These are phyloP conservation scores for Luffia ferchaultella DNA, from an alignment of 2,888 invertebrate species.

Conservation along the genomic window DNA sequence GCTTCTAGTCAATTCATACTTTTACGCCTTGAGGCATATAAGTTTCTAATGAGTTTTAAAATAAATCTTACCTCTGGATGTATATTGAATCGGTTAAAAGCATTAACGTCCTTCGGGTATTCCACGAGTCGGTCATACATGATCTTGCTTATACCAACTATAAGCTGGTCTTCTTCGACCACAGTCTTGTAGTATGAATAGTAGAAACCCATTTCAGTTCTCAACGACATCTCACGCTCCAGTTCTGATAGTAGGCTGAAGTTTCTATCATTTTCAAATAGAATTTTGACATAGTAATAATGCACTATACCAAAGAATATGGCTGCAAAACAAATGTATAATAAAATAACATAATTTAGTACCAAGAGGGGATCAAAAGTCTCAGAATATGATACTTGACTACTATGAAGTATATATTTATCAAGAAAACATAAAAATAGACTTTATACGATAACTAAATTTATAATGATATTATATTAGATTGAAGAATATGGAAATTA, in stretches of 20 bases:
- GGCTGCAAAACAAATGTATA: too few species aligned
- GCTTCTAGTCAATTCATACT: too few species aligned
- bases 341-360: too few species aligned
- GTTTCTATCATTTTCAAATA: slow-evolving; percentile 86
- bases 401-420: too few species aligned
- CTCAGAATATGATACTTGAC: too few species aligned
- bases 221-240: slow-evolving; percentile 85
- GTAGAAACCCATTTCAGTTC: slow-evolving; percentile 90
- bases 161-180: slow-evolving; percentile 70
- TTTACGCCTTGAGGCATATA: too few species aligned
- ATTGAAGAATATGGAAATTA: too few species aligned
- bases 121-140: slow-evolving; percentile 81
- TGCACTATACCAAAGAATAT: slow-evolving; percentile 66
- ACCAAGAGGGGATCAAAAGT: too few species aligned
- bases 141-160: slow-evolving; percentile 68
- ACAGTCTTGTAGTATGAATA: slow-evolving; percentile 89
- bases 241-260: slow-evolving; percentile 84
- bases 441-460: too few species aligned
- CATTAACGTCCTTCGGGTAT: slow-evolving; percentile 82
- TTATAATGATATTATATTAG: too few species aligned
- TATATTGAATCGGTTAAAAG: slow-evolving; percentile 82
- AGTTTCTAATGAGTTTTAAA: too few species aligned
- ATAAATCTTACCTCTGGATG: slow-evolving; percentile 80
- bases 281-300: slow-evolving; percentile 71
- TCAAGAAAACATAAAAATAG: too few species aligned